These are phyloP conservation scores for Anthopleura xanthogrammica DNA, from an alignment of 92 coral and sea anemone species.

Conservation along the genomic window DNA sequence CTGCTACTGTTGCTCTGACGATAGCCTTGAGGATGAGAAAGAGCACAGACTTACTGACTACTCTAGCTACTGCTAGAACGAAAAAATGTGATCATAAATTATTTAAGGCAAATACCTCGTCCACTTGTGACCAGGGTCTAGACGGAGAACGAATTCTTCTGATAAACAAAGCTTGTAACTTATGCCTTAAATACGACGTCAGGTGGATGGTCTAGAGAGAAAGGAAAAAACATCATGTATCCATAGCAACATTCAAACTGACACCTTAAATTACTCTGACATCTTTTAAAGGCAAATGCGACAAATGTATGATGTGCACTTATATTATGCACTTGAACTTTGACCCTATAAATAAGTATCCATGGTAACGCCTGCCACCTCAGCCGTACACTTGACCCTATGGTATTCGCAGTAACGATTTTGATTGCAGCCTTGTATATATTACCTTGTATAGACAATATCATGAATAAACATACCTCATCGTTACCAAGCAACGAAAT, in stretches of 20 bases:
- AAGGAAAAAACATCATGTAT: neutral
- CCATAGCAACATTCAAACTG: neutral
- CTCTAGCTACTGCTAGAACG: too few relatives aligned
- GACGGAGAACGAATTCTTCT: conserved; percentile 91
- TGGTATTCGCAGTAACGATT: neutral
- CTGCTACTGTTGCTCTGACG: conserved; percentile 80
- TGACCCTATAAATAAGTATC: too few relatives aligned
- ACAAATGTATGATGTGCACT: too few relatives aligned
- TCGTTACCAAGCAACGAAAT: conserved; percentile 71
- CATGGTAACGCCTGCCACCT: too few relatives aligned
- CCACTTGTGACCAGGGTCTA: conserved; percentile 98
- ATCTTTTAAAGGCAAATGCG: too few relatives aligned
- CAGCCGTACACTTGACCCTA: neutral
- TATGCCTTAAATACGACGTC: conserved; percentile 81
- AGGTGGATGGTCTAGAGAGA: conserved; percentile 58
- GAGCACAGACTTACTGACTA: too few relatives aligned
- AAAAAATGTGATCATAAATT: too few relatives aligned
- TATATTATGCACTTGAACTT: too few relatives aligned
- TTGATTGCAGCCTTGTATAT: neutral
- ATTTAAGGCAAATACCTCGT: conserved; percentile 58
- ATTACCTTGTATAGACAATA: too few relatives aligned
- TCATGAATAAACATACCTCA: conserved; percentile 56
- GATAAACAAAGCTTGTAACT: conserved; percentile 84
- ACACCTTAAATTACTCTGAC: neutral
- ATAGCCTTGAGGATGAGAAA: conserved; percentile 54